A percentile compares a stretch with the other conserved stretches of the same genome.
These are phyloP conservation scores for Bombus consobrinus DNA, from an alignment of 1,140 invertebrate species.

Conservation along the genomic window DNA sequence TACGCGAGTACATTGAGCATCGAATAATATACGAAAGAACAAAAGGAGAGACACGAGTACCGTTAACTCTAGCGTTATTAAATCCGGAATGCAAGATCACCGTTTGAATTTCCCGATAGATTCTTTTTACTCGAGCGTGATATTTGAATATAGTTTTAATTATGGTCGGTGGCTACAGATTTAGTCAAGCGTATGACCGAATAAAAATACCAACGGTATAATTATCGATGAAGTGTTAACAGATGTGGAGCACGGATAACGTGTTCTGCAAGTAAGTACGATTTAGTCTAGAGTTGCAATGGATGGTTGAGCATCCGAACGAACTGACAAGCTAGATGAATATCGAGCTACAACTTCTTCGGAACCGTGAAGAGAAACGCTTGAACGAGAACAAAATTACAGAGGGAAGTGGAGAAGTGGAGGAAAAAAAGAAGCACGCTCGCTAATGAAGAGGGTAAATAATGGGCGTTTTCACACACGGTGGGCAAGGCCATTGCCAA, in stretches of 20 bases:
- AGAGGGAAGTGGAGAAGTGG: no score
- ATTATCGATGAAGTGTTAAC: constrained; percentile 14
- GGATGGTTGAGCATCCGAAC: constrained; percentile 6
- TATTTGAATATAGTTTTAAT: neutral
- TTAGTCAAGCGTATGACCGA: neutral
- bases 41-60: neutral
- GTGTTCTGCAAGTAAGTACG: no score
- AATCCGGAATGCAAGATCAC: neutral
- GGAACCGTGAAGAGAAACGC: no score
- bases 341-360: neutral
- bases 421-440: neutral
- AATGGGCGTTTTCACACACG: neutral
- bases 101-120: neutral
- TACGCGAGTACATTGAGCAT: neutral
- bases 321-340: neutral
- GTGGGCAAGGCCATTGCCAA: no score
- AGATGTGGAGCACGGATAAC: constrained; percentile 12
- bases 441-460: neutral
- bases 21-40: neutral
- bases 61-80: neutral
- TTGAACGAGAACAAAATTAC: neutral
- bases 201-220: constrained; percentile 5
- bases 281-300: neutral
- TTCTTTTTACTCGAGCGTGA: neutral
- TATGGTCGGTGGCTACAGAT: no score